Evolutionary conservation across 1,140 invertebrate species (phyloP), one percentile per base, ranked within the genome.

Genomic region (Aricia agestis): DNA sequence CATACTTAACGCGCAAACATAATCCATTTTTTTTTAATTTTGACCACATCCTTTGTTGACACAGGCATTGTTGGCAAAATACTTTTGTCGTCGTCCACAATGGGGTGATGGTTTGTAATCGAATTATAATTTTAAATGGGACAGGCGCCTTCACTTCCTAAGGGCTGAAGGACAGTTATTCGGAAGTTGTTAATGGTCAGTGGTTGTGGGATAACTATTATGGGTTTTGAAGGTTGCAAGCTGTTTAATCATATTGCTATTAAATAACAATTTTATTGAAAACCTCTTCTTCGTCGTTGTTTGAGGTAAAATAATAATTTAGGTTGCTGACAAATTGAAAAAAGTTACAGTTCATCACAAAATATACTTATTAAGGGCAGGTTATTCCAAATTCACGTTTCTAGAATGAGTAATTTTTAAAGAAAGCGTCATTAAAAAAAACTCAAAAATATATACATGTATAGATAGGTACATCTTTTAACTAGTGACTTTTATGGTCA

Each of bases 21-120:
- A 83, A 84, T 84, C 81, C 77, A 74, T 74, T 86, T 90, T 89
- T 87, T 68, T 78, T 81, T 83, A 32, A 74, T 81, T 75, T 72
- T 82, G 81, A 79, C 82, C 84, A 69, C 81, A 82, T 82, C 77
- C 77, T 79, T 73, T 77, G 73, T 70, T 69, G 73, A 80, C 82
- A 84, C 82, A 82, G 84, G 87, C 86, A 89, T 87, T 90, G 87
- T 90, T 89, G 86, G 80, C 88, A 87, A 89, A 90, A 90, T 89
- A 89, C 82, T 77, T 79, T 74, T 71, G 82, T 78, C 75, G 73
- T 63, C 75, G 76, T 25, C 73, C 74, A 82, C 82, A 87, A 87
- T 87, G 85, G 85, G 77, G 73, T 36, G 72, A 67, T 86, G 82
- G 86, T 85, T 84, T 78, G 74, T 89, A 89, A 90, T 90, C 86